A percentile compares a stretch with the other conserved stretches of the same genome.
Conservation (phyloP, 2,113 vertebrate species). For the Calidris pygmaea region DNA sequence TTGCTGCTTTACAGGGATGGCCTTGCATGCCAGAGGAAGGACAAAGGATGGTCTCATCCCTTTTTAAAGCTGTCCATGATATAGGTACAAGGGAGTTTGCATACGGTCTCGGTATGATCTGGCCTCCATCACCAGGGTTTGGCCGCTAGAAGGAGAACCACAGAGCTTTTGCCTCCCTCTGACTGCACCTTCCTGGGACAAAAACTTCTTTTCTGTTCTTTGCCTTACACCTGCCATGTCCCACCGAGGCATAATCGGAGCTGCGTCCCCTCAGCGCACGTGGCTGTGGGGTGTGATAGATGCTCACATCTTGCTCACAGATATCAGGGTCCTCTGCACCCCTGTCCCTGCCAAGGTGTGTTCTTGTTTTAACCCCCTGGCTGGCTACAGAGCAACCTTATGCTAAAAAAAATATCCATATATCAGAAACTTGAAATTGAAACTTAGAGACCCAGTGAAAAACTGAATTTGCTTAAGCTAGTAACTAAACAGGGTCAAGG, state of each 20-base stretch:
- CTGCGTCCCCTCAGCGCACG: accelerated
- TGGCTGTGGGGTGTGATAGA: too few species aligned
- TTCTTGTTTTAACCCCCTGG: neutral
- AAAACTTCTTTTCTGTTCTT: neutral
- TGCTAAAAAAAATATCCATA: neutral
- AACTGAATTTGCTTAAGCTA: neutral
- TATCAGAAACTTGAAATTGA: neutral
- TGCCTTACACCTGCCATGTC: neutral
- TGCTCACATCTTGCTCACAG: neutral
- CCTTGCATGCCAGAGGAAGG: neutral
- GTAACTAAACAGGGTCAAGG: neutral
- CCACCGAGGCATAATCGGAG: neutral
- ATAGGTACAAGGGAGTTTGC: neutral
- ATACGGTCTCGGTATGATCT: neutral
- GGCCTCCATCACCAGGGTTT: neutral
- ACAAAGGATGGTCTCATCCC: neutral
- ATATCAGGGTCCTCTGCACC: neutral
- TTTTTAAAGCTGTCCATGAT: neutral
- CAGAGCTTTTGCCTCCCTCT: neutral
- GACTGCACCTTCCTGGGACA: neutral
- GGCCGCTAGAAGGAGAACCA: neutral
- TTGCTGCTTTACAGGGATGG: neutral
- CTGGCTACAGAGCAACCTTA: neutral
- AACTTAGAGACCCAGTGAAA: neutral
- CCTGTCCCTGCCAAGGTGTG: neutral